Conservation (phyloP, 2,797 vertebrate species). For the Lepilemur septentrionalis region DNA sequence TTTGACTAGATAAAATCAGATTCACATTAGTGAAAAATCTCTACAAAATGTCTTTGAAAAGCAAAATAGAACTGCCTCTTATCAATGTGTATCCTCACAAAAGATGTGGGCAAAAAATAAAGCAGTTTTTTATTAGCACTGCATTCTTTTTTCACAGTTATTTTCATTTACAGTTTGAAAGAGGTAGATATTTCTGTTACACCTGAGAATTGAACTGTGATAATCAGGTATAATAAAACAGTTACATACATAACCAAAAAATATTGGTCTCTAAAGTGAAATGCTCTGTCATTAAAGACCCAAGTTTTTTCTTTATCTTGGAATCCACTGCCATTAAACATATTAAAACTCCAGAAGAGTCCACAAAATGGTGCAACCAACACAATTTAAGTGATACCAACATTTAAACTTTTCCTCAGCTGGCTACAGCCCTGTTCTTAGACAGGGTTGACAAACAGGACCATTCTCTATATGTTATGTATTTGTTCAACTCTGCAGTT, state of each 20-base stretch:
- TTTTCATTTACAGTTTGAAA: slow-evolving; percentile 87
- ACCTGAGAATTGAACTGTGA: slow-evolving; percentile 91
- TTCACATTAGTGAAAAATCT: slow-evolving; percentile 88
- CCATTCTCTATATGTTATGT: not conserved
- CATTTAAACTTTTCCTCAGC: not conserved
- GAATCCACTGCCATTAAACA: slow-evolving; percentile 26
- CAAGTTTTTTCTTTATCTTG: not conserved
- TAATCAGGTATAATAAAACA: slow-evolving; percentile 77
- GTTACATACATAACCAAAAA: not conserved
- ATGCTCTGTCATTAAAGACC: slow-evolving; percentile 31
- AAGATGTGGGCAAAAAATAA: slow-evolving; percentile 87
- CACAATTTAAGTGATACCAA: slow-evolving; percentile 21
- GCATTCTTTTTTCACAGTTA: slow-evolving; percentile 88
- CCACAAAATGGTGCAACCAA: slow-evolving; percentile 48
- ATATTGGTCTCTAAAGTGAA: not conserved
- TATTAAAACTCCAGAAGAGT: slow-evolving; percentile 12
- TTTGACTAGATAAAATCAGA: slow-evolving; percentile 84
- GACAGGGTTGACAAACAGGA: not conserved
- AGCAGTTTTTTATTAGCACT: slow-evolving; percentile 85
- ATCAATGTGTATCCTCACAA: slow-evolving; percentile 83
- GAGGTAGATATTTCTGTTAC: slow-evolving; percentile 93
- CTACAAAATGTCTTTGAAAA: slow-evolving; percentile 95
- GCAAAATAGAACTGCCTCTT: slow-evolving; percentile 88
- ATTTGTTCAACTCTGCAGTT: not conserved
- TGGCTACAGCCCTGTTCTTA: not conserved